phyloP scores from a whole-genome alignment of 2,113 vertebrate species.

The Psittacula cyanocephala region DNA sequence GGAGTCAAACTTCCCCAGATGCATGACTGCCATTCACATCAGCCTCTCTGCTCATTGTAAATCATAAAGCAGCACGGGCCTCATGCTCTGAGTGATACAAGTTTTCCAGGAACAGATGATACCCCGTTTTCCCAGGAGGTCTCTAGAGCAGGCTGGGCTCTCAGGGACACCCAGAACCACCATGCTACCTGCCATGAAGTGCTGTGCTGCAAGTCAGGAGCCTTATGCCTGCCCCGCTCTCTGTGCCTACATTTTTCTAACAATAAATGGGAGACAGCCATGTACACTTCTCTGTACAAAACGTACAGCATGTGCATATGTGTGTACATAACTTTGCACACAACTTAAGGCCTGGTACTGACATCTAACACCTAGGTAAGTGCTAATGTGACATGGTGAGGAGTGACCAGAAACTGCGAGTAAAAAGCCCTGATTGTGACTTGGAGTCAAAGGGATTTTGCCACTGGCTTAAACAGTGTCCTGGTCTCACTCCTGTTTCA shows the following conservation, averaged over 20 bases:
- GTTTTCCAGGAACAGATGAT: neutral
- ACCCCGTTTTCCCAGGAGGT: neutral
- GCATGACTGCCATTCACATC: neutral
- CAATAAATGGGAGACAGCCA: neutral
- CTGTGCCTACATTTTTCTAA: neutral
- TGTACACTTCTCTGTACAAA: fast-evolving
- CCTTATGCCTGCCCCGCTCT: neutral
- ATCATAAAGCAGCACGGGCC: neutral
- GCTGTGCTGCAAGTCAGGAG: neutral
- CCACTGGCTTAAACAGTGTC: neutral
- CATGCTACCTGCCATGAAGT: neutral
- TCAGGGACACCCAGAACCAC: neutral
- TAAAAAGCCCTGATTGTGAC: neutral
- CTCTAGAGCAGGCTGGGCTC: neutral
- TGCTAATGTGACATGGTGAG: neutral
- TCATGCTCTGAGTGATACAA: neutral
- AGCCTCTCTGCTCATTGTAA: neutral
- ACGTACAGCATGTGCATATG: too few species aligned
- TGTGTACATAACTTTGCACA: fast-evolving
- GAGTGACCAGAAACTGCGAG: neutral
- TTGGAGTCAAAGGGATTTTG: neutral
- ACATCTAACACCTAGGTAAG: neutral
- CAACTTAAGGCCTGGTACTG: neutral
- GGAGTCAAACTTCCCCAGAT: neutral
- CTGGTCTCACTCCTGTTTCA: neutral